phyloP scores from a whole-genome alignment of 2,113 vertebrate genomes.

The Zootoca vivipara region DNA sequence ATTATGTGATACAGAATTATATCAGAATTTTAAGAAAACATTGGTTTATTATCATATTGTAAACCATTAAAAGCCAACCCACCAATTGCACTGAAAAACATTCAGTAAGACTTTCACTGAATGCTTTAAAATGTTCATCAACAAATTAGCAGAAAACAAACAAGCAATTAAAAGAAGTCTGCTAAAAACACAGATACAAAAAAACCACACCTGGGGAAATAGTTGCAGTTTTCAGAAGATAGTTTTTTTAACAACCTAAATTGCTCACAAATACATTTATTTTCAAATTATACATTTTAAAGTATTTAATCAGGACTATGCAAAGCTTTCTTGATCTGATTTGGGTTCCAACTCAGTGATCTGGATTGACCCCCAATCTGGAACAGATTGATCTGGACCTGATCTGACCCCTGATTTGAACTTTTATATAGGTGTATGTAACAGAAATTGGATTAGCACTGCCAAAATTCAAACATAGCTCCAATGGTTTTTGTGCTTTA shows the following conservation, averaged over 20 bases:
- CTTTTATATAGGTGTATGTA: too few species aligned
- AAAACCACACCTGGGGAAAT: too few species aligned
- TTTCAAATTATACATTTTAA: background rate
- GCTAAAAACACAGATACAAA: background rate
- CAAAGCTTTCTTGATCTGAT: too few species aligned
- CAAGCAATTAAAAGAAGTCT: constrained; percentile 7
- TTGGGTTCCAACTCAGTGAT: too few species aligned
- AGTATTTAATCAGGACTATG: background rate
- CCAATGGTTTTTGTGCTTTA: background rate
- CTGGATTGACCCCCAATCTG: too few species aligned
- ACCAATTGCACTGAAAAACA: constrained; percentile 7
- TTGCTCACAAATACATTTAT: background rate
- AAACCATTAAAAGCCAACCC: constrained; percentile 13
- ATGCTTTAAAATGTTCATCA: background rate
- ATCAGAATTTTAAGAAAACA: rapidly evolving
- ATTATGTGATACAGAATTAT: background rate
- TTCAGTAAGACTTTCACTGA: background rate
- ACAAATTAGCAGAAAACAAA: background rate
- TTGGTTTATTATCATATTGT: background rate
- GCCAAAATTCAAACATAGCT: background rate
- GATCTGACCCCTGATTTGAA: too few species aligned
- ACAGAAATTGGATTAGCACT: too few species aligned
- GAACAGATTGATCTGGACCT: too few species aligned
- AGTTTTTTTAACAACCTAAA: background rate
- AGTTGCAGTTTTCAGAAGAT: background rate